Conservation (phyloP, 2,888 invertebrate genomes). For the Tetanocera ferruginea region DNA sequence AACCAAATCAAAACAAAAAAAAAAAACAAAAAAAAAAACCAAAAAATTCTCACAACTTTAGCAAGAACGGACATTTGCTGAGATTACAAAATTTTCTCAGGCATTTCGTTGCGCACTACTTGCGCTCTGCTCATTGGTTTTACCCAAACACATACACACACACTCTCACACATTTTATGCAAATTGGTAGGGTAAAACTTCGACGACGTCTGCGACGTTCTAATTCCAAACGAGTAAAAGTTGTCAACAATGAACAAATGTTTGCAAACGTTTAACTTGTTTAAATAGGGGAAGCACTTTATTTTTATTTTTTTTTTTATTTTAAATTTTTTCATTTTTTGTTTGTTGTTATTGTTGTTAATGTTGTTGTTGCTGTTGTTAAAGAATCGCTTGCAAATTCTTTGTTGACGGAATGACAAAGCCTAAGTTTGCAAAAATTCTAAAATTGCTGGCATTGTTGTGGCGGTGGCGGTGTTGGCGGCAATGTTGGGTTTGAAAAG, state of each 20-base stretch:
- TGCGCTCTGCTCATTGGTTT: constrained; percentile 26
- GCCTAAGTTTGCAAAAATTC: constrained; percentile 20
- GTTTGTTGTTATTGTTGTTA: background rate
- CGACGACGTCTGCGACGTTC: background rate
- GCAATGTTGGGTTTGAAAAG: background rate
- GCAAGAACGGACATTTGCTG: background rate
- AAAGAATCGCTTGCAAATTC: background rate
- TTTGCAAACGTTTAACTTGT: constrained; percentile 25
- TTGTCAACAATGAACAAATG: background rate
- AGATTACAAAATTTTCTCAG: too few species aligned
- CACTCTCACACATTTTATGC: constrained; percentile 21
- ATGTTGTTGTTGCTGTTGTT: background rate
- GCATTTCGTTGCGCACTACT: background rate
- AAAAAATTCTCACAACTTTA: background rate
- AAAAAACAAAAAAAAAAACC: background rate
- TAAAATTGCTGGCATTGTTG: background rate
- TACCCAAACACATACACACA: constrained; percentile 1
- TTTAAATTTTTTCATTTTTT: background rate
- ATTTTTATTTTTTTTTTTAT: background rate
- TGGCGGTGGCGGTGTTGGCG: background rate
- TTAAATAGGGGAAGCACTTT: background rate
- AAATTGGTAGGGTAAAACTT: constrained; percentile 18
- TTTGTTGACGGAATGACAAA: background rate
- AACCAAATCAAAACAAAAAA: too few species aligned
- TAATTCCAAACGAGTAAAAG: background rate